A percentile compares a stretch with the other conserved stretches of the same genome.
These are phyloP conservation scores for Andrena bucephala DNA, from an alignment of 2,888 invertebrate genomes.

Conservation along the genomic window DNA sequence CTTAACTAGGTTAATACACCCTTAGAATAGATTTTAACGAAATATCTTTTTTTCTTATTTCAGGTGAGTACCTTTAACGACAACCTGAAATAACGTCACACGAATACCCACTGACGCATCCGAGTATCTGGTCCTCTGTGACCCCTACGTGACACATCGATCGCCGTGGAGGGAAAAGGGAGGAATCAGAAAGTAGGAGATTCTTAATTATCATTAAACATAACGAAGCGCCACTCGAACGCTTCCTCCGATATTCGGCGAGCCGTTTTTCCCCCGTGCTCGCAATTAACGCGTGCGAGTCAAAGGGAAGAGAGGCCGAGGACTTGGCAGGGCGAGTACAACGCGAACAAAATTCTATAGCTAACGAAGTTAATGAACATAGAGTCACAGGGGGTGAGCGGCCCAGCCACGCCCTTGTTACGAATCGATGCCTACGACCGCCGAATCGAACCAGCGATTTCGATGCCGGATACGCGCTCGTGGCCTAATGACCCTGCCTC, in stretches of 20 bases:
- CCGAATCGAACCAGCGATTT: constrained; percentile 44
- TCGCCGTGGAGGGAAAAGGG: background rate
- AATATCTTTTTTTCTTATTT: constrained; percentile 59
- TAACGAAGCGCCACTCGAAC: constrained; percentile 21
- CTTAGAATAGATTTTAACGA: background rate
- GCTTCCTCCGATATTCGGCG: background rate
- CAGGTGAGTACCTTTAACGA: constrained; percentile 72
- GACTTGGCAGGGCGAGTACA: constrained; percentile 9
- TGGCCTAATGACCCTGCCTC: constrained; percentile 39
- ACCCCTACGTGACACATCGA: background rate
- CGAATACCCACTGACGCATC: background rate
- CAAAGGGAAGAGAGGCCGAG: background rate
- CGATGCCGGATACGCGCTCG: constrained; percentile 58
- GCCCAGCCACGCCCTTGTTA: constrained; percentile 50
- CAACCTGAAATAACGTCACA: background rate
- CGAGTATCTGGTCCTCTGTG: constrained; percentile 25
- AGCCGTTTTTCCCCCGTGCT: background rate
- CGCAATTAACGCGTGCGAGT: constrained; percentile 19
- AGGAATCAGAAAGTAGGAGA: background rate
- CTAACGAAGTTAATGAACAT: constrained; percentile 66
- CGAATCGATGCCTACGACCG: constrained; percentile 27
- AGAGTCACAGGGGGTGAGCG: background rate
- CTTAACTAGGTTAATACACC: background rate
- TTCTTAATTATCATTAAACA: constrained; percentile 28
- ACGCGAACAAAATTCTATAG: constrained; percentile 45